Base-by-base conservation (phyloP, 2,113 vertebrate genomes). In the Microtus ochrogaster region DNA sequence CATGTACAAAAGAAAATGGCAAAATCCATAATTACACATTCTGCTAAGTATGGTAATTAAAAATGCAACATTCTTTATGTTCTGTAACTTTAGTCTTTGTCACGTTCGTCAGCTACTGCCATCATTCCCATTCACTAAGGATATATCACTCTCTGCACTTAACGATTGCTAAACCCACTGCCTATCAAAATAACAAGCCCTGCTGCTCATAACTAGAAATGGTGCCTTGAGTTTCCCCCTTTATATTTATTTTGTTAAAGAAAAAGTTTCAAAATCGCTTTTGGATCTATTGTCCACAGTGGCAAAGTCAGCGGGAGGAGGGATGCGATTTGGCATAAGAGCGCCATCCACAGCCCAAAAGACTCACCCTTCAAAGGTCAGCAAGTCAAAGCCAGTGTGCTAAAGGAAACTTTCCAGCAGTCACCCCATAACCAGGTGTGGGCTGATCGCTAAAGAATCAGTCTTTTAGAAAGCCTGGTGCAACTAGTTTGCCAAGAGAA, bases 81-180 rank as follows among this genome's bases (percentile, higher is more conserved):
- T 89, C 52, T 87, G 1, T 61, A 84, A 86, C 63, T 83, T 93
- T 58, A 58, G 19, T 85, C 66, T 87, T 97, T 79, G 84, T 93
- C 65, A 95, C 14, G 81, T 68, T 44, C 72, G 89, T 85, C 24
- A 36, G 58, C 36, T 92, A 87, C 77, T 44, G 93, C 55, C 63
- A 52, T 61, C 83, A 66, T 96, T 44, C 63, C 95, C n/a, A 91
- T 76, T 77, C 68, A 84, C 26, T 63, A 61, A 96, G 92, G 33
- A 84, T 16, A 73, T 28, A 44, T 10, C 41, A 92, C n/a, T 85
- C 78, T 96, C 55, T 61, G 28, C 55, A 94, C 9, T 78, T 73
- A 87, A 89, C 83, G 78, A 92, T 52, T 91, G 63, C 22, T 65
- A 14, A 47, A 82, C 89, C 52, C 77, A 92, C 0, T 89, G n/a